Conservation (phyloP, 2,113 vertebrate species). For the Pluvialis apricaria region DNA sequence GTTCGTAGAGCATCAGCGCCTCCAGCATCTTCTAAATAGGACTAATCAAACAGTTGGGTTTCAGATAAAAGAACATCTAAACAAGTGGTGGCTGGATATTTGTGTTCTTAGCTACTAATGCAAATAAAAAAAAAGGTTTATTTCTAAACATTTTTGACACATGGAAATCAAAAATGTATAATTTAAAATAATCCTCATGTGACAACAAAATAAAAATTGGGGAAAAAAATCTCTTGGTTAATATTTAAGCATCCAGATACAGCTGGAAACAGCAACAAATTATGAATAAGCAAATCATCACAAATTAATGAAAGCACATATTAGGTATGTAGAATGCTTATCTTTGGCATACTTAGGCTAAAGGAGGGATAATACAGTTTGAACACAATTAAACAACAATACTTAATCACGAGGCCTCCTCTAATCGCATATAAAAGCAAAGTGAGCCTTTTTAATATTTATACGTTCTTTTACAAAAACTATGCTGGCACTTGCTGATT, state of each 20-base stretch:
- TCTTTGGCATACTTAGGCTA: constrained; percentile 12
- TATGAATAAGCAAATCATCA: background rate
- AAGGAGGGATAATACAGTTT: background rate
- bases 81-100: background rate
- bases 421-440: constrained; percentile 24
- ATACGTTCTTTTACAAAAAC: constrained; percentile 51
- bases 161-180: background rate
- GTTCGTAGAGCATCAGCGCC: background rate
- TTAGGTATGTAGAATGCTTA: constrained; percentile 11
- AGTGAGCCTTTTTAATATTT: constrained; percentile 56
- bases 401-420: constrained; percentile 1
- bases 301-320: background rate
- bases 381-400: constrained; percentile 17
- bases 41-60: constrained; percentile 41
- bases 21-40: constrained; percentile 7
- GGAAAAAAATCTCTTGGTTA: background rate
- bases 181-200: background rate
- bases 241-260: background rate
- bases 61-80: constrained; percentile 15
- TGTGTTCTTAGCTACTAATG: background rate
- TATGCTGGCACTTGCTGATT: constrained; percentile 53
- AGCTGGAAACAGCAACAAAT: background rate
- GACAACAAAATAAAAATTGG: background rate
- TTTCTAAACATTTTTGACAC: background rate
- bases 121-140: background rate